These are phyloP conservation scores for Leptinotarsa texana DNA, from an alignment of 1,140 invertebrate genomes.

Conservation along the genomic window DNA sequence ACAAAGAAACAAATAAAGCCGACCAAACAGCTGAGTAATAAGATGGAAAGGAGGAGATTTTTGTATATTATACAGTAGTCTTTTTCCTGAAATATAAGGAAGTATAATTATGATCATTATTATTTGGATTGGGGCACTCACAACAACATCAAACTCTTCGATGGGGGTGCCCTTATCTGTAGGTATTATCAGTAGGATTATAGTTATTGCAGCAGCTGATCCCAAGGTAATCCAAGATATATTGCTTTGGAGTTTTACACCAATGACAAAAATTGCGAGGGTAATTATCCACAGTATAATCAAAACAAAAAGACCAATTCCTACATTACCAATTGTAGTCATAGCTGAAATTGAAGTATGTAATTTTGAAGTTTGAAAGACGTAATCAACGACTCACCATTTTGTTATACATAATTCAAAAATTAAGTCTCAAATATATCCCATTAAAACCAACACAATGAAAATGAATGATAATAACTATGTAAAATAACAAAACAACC, in stretches of 20 bases:
- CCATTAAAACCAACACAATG: no score
- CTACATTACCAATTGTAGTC: conserved; percentile 60
- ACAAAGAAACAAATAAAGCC: conserved; percentile 60
- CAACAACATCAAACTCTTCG: conserved; percentile 51
- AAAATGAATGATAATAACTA: no score
- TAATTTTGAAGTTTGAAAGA: not conserved
- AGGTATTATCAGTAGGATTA: conserved; percentile 61
- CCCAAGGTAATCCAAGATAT: conserved; percentile 59
- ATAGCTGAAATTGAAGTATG: conserved; percentile 39
- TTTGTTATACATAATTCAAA: no score
- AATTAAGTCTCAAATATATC: no score
- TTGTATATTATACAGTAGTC: conserved; percentile 64
- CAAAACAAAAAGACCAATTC: conserved; percentile 62
- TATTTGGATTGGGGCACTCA: conserved; percentile 31
- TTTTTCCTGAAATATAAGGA: conserved; percentile 59
- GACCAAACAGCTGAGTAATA: conserved; percentile 57
- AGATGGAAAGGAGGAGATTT: conserved; percentile 57
- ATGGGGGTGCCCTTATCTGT: conserved; percentile 51
- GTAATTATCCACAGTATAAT: conserved; percentile 62
- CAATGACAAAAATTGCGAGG: conserved; percentile 61
- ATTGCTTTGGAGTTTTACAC: conserved; percentile 61
- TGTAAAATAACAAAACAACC: no score
- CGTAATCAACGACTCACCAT: no score
- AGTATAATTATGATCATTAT: conserved; percentile 21
- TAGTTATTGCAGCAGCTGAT: conserved; percentile 57